Evolutionary conservation across 2,113 vertebrate species (phyloP), one percentile per base, ranked within the genome.

Genomic region (Cettia cetti): DNA sequence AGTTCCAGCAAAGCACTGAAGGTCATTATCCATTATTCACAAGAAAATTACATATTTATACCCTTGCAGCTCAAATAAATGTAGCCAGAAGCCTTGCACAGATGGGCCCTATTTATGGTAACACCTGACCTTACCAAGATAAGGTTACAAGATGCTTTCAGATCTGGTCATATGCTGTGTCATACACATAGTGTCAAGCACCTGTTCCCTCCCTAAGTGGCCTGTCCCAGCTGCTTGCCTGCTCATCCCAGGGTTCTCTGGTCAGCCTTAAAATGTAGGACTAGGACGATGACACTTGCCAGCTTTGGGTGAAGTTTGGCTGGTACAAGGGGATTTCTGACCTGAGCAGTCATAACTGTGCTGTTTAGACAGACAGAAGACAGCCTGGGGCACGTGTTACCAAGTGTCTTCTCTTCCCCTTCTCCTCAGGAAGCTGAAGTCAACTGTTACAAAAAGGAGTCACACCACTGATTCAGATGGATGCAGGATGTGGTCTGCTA

Each of bases 1-100:
- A 47, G 37, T 96, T 85, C 19, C 61, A 88, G 12, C 22, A 1
- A 69, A 57, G 35, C n/a, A 49, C 31, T 82, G 77, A 93, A 94
- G 70, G 72, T 85, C 83, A 59, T 78, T 94, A 88, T 78, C 74
- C 37, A 72, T 92, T 94, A 94, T 92, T 96, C 79, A 81, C 64
- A 69, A 86, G 89, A 82, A 94, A 94, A 94, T 87, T 69, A 81
- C 22, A 8, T 90, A 52, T 69, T 81, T 92, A 84, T 92, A 88
- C 56, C 42, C 50, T 86, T 78, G 63, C 42, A 75, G 50, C 78
- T 95, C 40, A 60, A 35, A 54, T 83, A 71, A 89, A 60, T 50
- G 42, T 88, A 82, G 64, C 75, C 77, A 65, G 82, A 89, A 93
- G 81, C 68, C 54, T 86, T 66, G 70, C 16, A 39, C 84, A 90